phyloP scores from a whole-genome alignment of 2,888 invertebrate species.

The Resseliella maxima region DNA sequence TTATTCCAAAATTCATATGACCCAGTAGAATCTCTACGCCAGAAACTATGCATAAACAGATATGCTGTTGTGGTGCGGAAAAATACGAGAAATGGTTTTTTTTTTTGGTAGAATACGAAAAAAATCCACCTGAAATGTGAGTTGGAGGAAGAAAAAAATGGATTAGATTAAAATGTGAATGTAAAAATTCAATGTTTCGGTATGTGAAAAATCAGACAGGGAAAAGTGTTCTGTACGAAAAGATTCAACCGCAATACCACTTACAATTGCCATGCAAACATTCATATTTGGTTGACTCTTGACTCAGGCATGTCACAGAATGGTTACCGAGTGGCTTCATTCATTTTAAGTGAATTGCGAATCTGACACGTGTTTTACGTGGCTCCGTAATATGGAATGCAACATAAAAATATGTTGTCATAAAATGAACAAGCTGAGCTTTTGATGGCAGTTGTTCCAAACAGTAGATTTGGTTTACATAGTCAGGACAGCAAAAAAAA shows the following conservation, averaged over 20 bases:
- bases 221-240: neutral
- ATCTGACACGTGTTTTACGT: slow-evolving; percentile 19
- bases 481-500: neutral
- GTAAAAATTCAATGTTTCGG: slow-evolving; percentile 16
- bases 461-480: neutral
- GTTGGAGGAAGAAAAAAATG: neutral
- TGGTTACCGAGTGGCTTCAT: neutral
- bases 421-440: neutral
- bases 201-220: neutral
- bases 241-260: slow-evolving; percentile 49
- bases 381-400: neutral
- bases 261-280: slow-evolving; percentile 5
- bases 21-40: neutral
- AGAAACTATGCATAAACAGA: neutral
- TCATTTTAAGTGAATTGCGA: slow-evolving; percentile 2
- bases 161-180: slow-evolving; percentile 4
- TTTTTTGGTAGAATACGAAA: neutral
- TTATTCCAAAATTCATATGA: neutral
- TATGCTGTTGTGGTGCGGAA: slow-evolving; percentile 30
- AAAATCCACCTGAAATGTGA: too few species aligned
- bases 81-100: neutral
- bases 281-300: slow-evolving; percentile 50
- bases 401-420: slow-evolving; percentile 37
- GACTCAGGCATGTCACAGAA: slow-evolving; percentile 6
- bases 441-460: neutral